Conservation (phyloP, 1,140 invertebrate genomes). For the Dolichoris vasculosae region DNA sequence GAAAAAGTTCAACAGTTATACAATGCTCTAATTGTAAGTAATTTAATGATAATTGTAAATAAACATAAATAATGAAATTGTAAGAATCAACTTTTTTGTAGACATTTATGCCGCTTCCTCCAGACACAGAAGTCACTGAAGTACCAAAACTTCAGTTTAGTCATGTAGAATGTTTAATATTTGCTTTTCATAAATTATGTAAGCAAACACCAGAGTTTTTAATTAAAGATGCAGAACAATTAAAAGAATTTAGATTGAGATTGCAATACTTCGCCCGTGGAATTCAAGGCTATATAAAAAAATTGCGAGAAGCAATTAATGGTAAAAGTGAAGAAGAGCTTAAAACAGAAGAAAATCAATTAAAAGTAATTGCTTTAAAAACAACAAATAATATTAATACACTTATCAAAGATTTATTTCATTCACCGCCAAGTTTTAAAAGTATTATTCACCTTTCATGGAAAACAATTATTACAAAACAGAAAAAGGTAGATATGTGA, state of each 20-base stretch:
- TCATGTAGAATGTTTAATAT: conserved; percentile 94
- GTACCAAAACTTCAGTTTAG: conserved; percentile 91
- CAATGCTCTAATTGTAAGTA: conserved; percentile 85
- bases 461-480: conserved; percentile 80
- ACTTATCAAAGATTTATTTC: conserved; percentile 95
- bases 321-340: conserved; percentile 84
- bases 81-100: conserved; percentile 65
- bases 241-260: conserved; percentile 91
- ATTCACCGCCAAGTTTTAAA: conserved; percentile 94
- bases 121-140: conserved; percentile 78
- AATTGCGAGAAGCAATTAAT: conserved; percentile 89
- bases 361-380: conserved; percentile 89
- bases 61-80: conserved; percentile 15
- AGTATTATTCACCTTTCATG: conserved; percentile 90
- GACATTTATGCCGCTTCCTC: conserved; percentile 87
- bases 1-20: conserved; percentile 85
- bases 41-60: conserved; percentile 43
- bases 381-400: conserved; percentile 95
- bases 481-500: conserved; percentile 75
- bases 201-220: conserved; percentile 87
- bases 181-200: conserved; percentile 90
- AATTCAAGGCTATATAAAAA: conserved; percentile 94
- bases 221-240: conserved; percentile 83
- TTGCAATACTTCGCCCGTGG: conserved; percentile 94
- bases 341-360: conserved; percentile 87